Conservation (phyloP, 1,140 invertebrate genomes). For the Nephila pilipes region DNA sequence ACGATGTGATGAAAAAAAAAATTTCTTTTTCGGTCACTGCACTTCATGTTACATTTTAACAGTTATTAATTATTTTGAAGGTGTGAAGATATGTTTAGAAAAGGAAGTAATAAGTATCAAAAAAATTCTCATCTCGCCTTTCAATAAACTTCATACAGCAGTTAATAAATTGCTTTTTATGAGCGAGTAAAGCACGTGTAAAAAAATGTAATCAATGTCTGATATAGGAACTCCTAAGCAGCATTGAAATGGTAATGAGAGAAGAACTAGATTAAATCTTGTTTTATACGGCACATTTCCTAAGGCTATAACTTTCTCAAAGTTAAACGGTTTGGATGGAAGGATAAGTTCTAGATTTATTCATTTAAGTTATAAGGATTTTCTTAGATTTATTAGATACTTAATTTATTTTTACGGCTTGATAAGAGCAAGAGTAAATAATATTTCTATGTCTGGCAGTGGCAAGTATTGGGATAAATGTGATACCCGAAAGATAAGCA, state of each 20-base stretch:
- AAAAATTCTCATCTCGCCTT: not conserved
- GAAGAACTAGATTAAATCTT: not conserved
- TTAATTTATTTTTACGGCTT: not conserved
- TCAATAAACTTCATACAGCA: not conserved
- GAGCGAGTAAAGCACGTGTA: not conserved
- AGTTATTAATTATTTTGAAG: slow-evolving; percentile 19
- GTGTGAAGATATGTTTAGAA: not conserved
- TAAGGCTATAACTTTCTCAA: too few relatives aligned
- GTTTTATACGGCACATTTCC: not conserved
- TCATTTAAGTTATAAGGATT: not conserved
- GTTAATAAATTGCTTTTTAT: slow-evolving; percentile 19
- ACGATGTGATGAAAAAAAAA: not conserved
- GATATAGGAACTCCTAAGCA: not conserved
- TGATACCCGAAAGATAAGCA: too few relatives aligned
- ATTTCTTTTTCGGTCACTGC: not conserved
- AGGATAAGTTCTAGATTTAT: not conserved
- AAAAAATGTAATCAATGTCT: not conserved
- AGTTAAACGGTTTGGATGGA: not conserved
- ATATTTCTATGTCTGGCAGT: not conserved
- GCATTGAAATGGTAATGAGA: slow-evolving; percentile 19
- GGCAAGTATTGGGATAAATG: too few relatives aligned
- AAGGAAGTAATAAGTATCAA: not conserved
- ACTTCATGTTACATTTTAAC: not conserved
- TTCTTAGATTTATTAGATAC: not conserved
- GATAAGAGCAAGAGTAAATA: not conserved